A percentile compares a stretch with the other conserved stretches of the same genome.
phyloP scores from a whole-genome alignment of 2,888 invertebrate genomes.

The Heliconius aoede region DNA sequence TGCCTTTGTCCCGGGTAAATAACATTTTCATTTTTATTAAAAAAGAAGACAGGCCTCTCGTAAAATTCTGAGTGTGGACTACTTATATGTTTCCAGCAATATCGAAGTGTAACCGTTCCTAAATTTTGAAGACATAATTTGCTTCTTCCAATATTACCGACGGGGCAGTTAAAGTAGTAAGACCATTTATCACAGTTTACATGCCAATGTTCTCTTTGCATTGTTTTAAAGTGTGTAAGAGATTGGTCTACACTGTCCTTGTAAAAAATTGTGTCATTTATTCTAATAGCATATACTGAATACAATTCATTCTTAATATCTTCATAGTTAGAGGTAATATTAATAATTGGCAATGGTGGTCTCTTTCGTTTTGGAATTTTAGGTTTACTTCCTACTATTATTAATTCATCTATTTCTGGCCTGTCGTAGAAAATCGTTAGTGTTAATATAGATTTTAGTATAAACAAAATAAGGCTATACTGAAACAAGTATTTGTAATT shows the following conservation, averaged over 20 bases:
- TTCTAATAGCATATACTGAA: conserved; percentile 65
- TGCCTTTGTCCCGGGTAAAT: conserved; percentile 79
- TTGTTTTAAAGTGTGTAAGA: conserved; percentile 52
- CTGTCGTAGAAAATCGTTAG: conserved; percentile 56
- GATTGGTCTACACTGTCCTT: conserved; percentile 61
- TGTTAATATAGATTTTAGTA: background rate
- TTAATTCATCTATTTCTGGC: conserved; percentile 59
- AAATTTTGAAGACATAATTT: conserved; percentile 76
- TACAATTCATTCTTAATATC: conserved; percentile 46
- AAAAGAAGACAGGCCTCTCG: conserved; percentile 78
- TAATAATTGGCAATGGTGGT: conserved; percentile 60
- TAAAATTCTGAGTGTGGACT: conserved; percentile 60
- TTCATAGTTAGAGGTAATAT: conserved; percentile 47
- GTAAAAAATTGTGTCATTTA: conserved; percentile 68
- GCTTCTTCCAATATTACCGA: conserved; percentile 63
- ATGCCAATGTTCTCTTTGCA: conserved; percentile 59
- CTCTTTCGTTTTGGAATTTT: conserved; percentile 57
- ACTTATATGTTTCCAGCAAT: conserved; percentile 77
- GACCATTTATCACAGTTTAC: conserved; percentile 67
- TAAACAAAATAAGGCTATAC: background rate
- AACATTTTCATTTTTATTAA: conserved; percentile 82
- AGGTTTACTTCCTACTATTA: conserved; percentile 68
- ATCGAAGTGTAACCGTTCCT: conserved; percentile 76
- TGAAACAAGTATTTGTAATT: background rate
- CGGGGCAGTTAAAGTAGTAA: conserved; percentile 72